These are phyloP conservation scores for Cotesia vestalis DNA, from an alignment of 1,140 invertebrate species.

Conservation along the genomic window DNA sequence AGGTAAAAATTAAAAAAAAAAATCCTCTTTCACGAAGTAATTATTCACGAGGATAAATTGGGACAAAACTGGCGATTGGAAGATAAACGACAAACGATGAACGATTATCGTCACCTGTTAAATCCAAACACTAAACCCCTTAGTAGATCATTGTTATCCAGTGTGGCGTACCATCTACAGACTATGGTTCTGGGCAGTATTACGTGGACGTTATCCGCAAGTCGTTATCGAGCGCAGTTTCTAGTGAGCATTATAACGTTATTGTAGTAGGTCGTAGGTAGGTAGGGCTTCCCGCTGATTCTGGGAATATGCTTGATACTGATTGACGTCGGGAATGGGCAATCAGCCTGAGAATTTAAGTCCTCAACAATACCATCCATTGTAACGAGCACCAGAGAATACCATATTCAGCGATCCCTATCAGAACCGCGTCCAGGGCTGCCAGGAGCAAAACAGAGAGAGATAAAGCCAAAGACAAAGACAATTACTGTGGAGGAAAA, in stretches of 20 bases:
- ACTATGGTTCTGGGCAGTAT: neutral
- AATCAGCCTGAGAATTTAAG: slow-evolving; percentile 11
- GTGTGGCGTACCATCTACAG: neutral
- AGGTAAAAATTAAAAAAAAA: neutral
- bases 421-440: no score
- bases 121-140: slow-evolving; percentile 12
- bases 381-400: no score
- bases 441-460: no score
- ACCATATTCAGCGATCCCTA: no score
- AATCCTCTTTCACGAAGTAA: neutral
- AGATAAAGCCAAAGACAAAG: no score
- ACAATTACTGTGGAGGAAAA: no score
- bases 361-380: neutral
- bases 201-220: slow-evolving; percentile 33
- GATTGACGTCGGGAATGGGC: slow-evolving; percentile 16
- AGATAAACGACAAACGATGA: neutral
- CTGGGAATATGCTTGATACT: slow-evolving; percentile 1
- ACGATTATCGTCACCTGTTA: slow-evolving; percentile 25
- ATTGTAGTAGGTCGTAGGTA: no score
- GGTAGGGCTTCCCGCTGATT: neutral
- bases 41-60: neutral
- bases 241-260: slow-evolving; percentile 16
- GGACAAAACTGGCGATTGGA: neutral
- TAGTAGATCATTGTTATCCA: slow-evolving; percentile 32
- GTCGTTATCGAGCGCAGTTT: slow-evolving; percentile 34